These are phyloP conservation scores for Pemphredon lugubris DNA, from an alignment of 2,888 invertebrate species.

Conservation along the genomic window DNA sequence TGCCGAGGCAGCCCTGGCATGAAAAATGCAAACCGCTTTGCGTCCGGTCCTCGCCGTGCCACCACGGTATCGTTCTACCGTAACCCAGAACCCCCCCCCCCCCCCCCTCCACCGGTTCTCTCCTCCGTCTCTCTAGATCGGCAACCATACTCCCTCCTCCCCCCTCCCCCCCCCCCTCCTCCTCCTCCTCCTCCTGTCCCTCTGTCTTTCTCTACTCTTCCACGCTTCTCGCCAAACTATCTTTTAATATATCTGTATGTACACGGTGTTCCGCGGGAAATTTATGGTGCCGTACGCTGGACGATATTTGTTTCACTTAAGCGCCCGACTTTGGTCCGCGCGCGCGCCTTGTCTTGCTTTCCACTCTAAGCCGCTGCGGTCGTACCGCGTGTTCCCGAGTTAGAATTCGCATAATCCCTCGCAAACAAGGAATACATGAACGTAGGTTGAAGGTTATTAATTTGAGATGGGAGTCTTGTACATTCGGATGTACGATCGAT, in stretches of 20 bases:
- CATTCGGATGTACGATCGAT: no score
- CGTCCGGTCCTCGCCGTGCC: constrained; percentile 67
- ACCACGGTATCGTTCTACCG: constrained; percentile 51
- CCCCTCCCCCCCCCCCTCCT: not conserved
- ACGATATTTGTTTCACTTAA: constrained; percentile 76
- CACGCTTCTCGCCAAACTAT: constrained; percentile 67
- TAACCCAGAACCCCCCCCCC: no score
- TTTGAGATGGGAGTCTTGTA: no score
- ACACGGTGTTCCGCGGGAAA: constrained; percentile 67
- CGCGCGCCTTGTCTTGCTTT: constrained; percentile 3
- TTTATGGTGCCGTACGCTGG: constrained; percentile 69
- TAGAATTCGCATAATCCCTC: no score
- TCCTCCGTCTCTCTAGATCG: constrained; percentile 35
- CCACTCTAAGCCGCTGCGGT: no score
- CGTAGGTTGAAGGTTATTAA: no score
- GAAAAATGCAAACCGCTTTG: constrained; percentile 79
- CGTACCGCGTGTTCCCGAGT: no score
- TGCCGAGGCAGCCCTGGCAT: constrained; percentile 73
- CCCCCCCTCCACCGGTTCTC: constrained; percentile 23
- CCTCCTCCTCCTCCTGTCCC: constrained; percentile 26
- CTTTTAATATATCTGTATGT: constrained; percentile 75
- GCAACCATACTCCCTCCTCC: constrained; percentile 19
- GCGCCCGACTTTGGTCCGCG: constrained; percentile 36
- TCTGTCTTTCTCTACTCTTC: no score
- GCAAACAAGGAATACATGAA: no score